phyloP scores from a whole-genome alignment of 2,888 invertebrate genomes.

The Nineta flava region DNA sequence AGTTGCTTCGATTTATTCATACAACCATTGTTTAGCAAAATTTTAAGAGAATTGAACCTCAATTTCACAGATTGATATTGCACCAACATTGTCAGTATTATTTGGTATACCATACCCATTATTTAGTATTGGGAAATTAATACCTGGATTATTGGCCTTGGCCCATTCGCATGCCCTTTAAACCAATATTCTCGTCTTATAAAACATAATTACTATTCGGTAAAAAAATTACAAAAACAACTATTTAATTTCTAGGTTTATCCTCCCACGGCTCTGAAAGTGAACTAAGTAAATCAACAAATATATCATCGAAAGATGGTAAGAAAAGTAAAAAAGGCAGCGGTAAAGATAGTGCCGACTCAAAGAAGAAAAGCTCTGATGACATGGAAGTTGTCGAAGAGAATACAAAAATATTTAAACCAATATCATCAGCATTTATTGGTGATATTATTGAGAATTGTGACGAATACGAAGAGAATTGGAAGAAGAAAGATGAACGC shows the following conservation, averaged over 20 bases:
- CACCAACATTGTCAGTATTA: constrained; percentile 63
- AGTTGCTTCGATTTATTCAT: no score
- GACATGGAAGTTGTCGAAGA: constrained; percentile 42
- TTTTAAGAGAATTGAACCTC: no score
- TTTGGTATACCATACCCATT: constrained; percentile 64
- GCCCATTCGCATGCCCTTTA: no score
- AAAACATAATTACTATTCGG: no score
- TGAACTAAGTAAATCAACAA: constrained; percentile 64
- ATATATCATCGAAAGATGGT: constrained; percentile 59
- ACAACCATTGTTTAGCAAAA: no score
- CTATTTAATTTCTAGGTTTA: not conserved
- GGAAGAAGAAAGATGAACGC: constrained; percentile 66
- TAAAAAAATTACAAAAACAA: no score
- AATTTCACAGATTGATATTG: constrained; percentile 65
- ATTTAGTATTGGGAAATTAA: constrained; percentile 51
- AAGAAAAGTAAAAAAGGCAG: constrained; percentile 62
- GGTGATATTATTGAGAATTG: constrained; percentile 53
- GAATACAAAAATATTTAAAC: constrained; percentile 48
- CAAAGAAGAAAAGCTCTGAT: constrained; percentile 15
- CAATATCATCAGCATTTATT: constrained; percentile 53
- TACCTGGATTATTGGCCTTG: constrained; percentile 31
- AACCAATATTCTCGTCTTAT: no score
- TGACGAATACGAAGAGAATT: constrained; percentile 68
- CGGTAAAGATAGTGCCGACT: constrained; percentile 28
- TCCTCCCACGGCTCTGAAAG: constrained; percentile 48